Conservation (phyloP, 2,888 invertebrate genomes). For the Hypomecis atomaria region DNA sequence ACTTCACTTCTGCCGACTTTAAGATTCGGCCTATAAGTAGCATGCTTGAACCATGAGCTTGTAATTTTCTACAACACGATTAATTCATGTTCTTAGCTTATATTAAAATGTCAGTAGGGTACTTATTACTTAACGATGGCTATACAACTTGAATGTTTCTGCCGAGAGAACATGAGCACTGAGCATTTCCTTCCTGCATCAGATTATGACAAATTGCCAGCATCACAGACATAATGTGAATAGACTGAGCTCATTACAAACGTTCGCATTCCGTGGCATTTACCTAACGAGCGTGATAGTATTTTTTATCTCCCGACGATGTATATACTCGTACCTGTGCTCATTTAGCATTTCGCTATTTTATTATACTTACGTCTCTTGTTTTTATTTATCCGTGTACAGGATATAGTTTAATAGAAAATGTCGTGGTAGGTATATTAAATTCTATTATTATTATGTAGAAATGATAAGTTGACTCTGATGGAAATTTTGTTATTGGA, state of each 20-base stretch:
- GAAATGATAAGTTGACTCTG: too few relatives aligned
- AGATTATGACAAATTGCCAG: constrained; percentile 61
- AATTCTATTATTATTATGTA: too few relatives aligned
- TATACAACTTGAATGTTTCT: constrained; percentile 55
- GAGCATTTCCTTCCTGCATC: constrained; percentile 62
- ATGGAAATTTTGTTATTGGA: too few relatives aligned
- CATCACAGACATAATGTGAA: constrained; percentile 57
- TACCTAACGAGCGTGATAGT: constrained; percentile 18
- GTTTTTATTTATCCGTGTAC: background rate
- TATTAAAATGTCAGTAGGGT: constrained; percentile 7
- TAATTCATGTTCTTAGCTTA: constrained; percentile 8
- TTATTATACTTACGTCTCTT: background rate
- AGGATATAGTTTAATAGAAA: too few relatives aligned
- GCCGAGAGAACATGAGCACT: constrained; percentile 58
- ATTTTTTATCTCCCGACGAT: constrained; percentile 19
- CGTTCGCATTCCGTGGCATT: constrained; percentile 21
- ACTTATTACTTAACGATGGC: constrained; percentile 48
- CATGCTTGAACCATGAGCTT: background rate
- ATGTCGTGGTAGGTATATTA: too few relatives aligned
- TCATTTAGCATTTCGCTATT: constrained; percentile 25
- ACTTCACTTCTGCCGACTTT: too few relatives aligned
- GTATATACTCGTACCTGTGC: background rate
- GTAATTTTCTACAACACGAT: constrained; percentile 7
- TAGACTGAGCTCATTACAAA: constrained; percentile 33
- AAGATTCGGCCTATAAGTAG: background rate